Conservation (phyloP, 2,797 vertebrate species). For the Linurgus olivaceus region DNA sequence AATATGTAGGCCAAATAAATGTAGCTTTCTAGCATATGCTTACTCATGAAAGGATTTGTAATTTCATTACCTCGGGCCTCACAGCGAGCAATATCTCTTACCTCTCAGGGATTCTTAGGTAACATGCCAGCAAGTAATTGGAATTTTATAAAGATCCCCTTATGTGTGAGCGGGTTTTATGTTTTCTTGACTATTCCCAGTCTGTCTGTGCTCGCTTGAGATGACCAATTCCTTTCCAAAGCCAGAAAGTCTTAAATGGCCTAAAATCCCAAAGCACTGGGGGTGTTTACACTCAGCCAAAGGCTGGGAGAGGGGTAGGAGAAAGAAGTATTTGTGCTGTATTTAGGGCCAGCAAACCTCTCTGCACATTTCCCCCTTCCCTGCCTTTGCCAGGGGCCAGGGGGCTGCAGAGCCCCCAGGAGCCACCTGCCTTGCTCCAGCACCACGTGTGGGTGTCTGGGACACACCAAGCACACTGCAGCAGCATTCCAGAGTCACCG, state of each 20-base stretch:
- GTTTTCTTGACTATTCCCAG: constrained; percentile 2
- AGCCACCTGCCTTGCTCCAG: neutral
- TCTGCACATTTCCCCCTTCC: neutral
- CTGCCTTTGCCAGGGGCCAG: neutral
- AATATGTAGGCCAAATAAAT: neutral
- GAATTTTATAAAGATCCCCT: constrained; percentile 41
- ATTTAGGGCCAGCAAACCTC: neutral
- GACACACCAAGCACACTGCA: neutral
- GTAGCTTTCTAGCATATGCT: constrained; percentile 1
- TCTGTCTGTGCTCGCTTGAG: neutral
- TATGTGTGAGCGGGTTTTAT: constrained; percentile 4
- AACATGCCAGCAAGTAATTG: constrained; percentile 20
- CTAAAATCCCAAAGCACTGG: neutral
- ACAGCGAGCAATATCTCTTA: neutral
- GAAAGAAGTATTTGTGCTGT: neutral
- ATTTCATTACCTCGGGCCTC: neutral
- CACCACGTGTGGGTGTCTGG: neutral
- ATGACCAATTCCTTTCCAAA: neutral
- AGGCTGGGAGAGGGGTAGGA: neutral
- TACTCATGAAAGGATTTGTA: constrained; percentile 45
- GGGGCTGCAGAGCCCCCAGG: neutral
- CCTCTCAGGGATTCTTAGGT: constrained; percentile 57
- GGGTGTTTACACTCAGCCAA: neutral
- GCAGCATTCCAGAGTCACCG: neutral
- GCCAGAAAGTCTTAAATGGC: neutral